Conservation (phyloP, 2,797 vertebrate species). For the Gila robusta region DNA sequence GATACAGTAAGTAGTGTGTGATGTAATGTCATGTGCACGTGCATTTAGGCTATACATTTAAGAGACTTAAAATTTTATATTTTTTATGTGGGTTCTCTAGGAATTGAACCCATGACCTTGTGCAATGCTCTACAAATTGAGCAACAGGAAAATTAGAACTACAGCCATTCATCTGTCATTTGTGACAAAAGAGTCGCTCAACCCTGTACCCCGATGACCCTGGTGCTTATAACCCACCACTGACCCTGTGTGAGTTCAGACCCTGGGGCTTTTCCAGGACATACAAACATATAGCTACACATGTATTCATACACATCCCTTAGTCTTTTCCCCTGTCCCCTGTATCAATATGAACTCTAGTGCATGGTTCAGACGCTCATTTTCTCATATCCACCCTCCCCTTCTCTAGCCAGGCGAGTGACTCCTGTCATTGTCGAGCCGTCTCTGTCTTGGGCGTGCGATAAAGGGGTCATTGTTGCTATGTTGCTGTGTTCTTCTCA, state of each 20-base stretch:
- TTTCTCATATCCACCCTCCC: conserved; percentile 57
- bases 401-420: conserved; percentile 61
- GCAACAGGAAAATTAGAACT: conserved; percentile 8
- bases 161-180: conserved; percentile 25
- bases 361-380: conserved; percentile 36
- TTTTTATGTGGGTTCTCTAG: background rate
- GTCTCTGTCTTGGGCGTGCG: conserved; percentile 75
- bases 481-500: conserved; percentile 59
- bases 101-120: background rate
- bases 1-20: background rate
- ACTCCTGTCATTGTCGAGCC: conserved; percentile 77
- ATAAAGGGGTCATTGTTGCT: conserved; percentile 83
- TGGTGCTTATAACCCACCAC: conserved; percentile 9
- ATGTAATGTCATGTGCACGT: background rate
- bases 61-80: background rate
- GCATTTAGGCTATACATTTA: background rate
- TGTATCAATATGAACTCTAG: conserved; percentile 11
- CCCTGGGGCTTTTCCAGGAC: background rate
- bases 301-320: conserved; percentile 17
- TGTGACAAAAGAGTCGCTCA: conserved; percentile 1
- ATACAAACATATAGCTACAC: conserved; percentile 4
- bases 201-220: conserved; percentile 31
- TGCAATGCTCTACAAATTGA: background rate
- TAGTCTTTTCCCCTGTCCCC: background rate
- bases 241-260: conserved; percentile 25